These are phyloP conservation scores for Hippolais icterina DNA, from an alignment of 2,113 vertebrate species.

Conservation along the genomic window DNA sequence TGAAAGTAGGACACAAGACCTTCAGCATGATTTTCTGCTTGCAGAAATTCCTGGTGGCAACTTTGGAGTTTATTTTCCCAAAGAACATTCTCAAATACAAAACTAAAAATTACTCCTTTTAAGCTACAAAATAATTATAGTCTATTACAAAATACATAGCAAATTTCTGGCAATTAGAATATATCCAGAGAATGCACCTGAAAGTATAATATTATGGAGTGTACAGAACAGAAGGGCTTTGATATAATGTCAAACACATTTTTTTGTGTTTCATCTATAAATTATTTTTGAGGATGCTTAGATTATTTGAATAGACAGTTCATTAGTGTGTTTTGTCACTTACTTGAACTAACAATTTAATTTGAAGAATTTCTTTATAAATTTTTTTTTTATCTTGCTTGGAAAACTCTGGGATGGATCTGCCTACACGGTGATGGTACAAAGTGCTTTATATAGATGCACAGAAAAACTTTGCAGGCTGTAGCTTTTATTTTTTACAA, in stretches of 20 bases:
- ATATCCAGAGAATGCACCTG: neutral
- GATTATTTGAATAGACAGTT: slow-evolving; percentile 46
- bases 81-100: neutral
- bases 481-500: neutral
- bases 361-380: neutral
- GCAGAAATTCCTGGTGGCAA: neutral
- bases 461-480: neutral
- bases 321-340: slow-evolving; percentile 11
- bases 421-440: neutral
- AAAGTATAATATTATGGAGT: neutral
- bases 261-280: slow-evolving; percentile 21
- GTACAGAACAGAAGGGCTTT: neutral
- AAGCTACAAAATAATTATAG: neutral
- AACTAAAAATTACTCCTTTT: neutral
- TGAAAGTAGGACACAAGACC: neutral
- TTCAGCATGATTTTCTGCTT: neutral
- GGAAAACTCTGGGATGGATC: neutral
- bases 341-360: neutral
- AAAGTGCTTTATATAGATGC: neutral
- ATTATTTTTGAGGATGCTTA: neutral
- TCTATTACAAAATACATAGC: neutral
- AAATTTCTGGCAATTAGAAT: neutral
- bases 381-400: neutral
- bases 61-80: neutral
- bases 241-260: neutral